Evolutionary conservation across 2,888 invertebrate species (phyloP).

Genomic region (Saturnia japonica): DNA sequence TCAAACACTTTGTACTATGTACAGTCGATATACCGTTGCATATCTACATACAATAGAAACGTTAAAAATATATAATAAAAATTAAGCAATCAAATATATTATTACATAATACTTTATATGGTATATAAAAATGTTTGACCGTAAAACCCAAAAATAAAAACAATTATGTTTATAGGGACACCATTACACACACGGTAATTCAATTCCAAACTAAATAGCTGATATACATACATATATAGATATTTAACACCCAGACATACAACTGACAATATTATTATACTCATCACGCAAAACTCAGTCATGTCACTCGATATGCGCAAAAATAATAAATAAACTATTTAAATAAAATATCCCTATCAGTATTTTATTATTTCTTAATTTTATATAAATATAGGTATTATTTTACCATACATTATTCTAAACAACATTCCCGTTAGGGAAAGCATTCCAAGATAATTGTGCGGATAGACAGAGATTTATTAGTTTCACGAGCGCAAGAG

Average conservation of each 20-base stretch:
- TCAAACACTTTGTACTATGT: constrained; percentile 21
- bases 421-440: constrained; percentile 16
- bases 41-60: background rate
- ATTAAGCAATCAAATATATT: background rate
- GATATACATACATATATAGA: no score
- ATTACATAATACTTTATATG: background rate
- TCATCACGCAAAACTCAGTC: no score
- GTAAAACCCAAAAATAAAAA: background rate
- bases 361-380: no score
- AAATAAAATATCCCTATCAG: no score
- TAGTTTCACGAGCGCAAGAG: constrained; percentile 6
- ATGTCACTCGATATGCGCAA: no score
- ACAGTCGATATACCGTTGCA: background rate
- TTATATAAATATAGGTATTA: background rate
- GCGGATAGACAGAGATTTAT: constrained; percentile 18
- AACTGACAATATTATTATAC: no score
- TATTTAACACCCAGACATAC: no score
- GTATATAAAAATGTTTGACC: background rate
- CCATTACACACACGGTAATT: no score
- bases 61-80: background rate
- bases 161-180: no score
- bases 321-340: no score
- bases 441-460: constrained; percentile 13
- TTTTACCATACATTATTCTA: background rate
- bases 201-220: no score